Evolutionary conservation across 1,140 invertebrate species (phyloP).

Genomic region (Achroia grisella): DNA sequence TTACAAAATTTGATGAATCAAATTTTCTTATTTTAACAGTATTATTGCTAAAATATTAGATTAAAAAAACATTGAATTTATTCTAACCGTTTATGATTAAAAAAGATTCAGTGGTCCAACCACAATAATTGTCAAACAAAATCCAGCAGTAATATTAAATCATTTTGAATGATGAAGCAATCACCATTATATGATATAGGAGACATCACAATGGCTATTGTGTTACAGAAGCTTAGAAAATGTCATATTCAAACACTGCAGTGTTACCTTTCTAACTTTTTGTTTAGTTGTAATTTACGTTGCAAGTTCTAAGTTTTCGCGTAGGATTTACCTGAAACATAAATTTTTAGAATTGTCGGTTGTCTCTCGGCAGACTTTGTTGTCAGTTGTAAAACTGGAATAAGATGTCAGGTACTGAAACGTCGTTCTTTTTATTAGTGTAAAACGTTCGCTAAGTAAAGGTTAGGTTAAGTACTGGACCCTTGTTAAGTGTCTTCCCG

Average conservation of each 20-base stretch:
- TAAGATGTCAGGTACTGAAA: constrained; percentile 23
- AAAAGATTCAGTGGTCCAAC: not conserved
- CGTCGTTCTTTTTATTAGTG: constrained; percentile 21
- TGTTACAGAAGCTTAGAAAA: not conserved
- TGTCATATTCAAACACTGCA: not conserved
- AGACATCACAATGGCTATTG: constrained; percentile 2
- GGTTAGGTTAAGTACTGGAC: constrained; percentile 13
- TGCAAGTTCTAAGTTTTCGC: not conserved
- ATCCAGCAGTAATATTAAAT: not conserved
- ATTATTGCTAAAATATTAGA: not conserved
- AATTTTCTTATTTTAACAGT: not conserved
- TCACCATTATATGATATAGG: constrained; percentile 2
- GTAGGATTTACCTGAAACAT: constrained; percentile 15
- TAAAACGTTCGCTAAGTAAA: constrained; percentile 22
- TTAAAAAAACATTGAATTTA: not conserved
- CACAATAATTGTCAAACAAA: constrained; percentile 1
- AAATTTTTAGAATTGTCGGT: constrained; percentile 31
- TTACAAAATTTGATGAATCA: too few species aligned
- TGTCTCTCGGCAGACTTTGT: constrained; percentile 26
- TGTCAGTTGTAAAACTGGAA: constrained; percentile 29
- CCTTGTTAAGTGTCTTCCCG: constrained; percentile 14
- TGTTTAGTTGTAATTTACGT: constrained; percentile 10
- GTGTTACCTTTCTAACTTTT: constrained; percentile 2
- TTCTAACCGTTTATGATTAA: not conserved
- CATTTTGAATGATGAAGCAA: constrained; percentile 2